Conservation (phyloP, 2,113 vertebrate species). For the Sceloporus tristichus region DNA sequence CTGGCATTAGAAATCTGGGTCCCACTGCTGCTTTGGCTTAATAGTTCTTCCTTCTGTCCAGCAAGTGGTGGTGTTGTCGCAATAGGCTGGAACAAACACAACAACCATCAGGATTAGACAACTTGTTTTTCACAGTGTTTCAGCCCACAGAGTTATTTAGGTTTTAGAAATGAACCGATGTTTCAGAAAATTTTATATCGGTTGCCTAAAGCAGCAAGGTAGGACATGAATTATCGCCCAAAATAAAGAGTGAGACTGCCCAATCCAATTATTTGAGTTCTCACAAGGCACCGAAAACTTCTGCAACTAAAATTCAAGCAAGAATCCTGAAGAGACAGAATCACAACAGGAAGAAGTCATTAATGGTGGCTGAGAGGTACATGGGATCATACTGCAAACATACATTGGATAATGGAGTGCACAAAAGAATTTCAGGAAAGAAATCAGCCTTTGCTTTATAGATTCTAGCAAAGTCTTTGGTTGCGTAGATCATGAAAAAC, state of each 20-base stretch:
- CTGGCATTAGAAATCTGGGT: slow-evolving; percentile 54
- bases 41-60: slow-evolving; percentile 33
- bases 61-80: slow-evolving; percentile 41
- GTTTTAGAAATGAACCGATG: neutral
- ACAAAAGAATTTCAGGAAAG: too few species aligned
- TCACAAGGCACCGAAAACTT: too few species aligned
- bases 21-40: slow-evolving; percentile 58
- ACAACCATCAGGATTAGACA: neutral
- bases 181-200: neutral
- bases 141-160: accelerated
- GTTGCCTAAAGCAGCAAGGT: neutral
- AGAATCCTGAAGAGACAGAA: too few species aligned
- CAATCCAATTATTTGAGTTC: neutral
- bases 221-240: neutral
- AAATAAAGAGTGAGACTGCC: neutral
- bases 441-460: too few species aligned
- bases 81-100: slow-evolving; percentile 46
- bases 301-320: too few species aligned
- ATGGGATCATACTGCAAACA: too few species aligned
- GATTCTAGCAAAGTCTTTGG: too few species aligned
- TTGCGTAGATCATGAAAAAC: too few species aligned
- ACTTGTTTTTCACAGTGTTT: neutral
- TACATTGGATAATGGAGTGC: too few species aligned
- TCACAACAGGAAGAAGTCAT: too few species aligned
- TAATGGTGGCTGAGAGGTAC: too few species aligned